Conservation (phyloP, 2,797 vertebrate genomes). For the Poecilia wingei region DNA sequence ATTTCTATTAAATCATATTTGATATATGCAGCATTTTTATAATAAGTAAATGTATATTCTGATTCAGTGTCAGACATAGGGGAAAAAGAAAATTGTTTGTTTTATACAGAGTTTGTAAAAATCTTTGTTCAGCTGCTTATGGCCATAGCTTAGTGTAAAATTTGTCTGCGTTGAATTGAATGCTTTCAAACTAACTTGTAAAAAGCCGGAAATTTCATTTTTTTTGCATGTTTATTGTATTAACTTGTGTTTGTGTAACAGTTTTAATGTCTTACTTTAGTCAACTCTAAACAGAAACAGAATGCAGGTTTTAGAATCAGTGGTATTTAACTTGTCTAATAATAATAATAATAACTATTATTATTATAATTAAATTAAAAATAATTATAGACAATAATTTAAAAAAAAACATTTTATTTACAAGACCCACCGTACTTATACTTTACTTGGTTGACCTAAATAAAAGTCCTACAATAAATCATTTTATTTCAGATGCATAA, state of each 20-base stretch:
- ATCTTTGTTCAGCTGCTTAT: not conserved
- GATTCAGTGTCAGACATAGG: not conserved
- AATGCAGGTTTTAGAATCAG: not conserved
- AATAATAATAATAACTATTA: not conserved
- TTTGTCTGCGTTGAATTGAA: not conserved
- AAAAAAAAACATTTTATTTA: not conserved
- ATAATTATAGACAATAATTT: not conserved
- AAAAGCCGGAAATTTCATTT: not conserved
- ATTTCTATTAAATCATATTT: too few relatives aligned
- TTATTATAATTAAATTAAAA: too few relatives aligned
- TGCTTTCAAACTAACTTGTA: not conserved
- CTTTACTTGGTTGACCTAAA: not conserved
- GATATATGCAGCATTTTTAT: too few relatives aligned
- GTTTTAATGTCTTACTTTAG: conserved; percentile 15
- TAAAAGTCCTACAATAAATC: not conserved
- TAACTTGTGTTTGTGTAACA: not conserved
- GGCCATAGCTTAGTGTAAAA: not conserved
- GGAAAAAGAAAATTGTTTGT: not conserved
- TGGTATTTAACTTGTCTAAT: not conserved
- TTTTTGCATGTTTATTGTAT: not conserved
- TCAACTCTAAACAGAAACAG: not conserved
- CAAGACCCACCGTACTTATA: not conserved
- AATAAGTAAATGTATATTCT: not conserved
- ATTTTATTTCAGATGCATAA: not conserved
- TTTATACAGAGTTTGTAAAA: not conserved